Base-by-base conservation (phyloP, 2,888 invertebrate genomes). In the Strigamia transsilvanica region DNA sequence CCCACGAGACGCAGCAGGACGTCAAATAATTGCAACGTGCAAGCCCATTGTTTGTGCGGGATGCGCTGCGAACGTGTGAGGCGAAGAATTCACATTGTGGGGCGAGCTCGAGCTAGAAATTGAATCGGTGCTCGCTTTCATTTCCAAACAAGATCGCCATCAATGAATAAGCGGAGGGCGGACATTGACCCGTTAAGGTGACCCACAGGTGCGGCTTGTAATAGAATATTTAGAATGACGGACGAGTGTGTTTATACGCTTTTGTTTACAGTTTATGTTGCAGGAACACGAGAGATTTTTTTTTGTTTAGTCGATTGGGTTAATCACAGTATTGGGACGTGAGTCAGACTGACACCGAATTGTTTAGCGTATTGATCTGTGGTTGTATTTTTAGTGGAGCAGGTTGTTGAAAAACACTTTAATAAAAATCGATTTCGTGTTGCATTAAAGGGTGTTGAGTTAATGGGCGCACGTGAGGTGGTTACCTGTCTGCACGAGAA, bases 231-330 rank as follows among this genome's bases (percentile, higher is more conserved):
- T 66, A 23, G 21, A n/a, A n/a, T 66, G 13, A 23, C 3, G 10
- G 6, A 66, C 15, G 15, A 13, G 15, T 0, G 51, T 51, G 51
- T 51, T 51, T 18, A 51, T 51, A 51, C n/a, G 61, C 18, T 21
- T 66, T 66, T 21, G 61, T 66, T 66, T 66, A 23, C 61, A 23
- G 10, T 66, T 66, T 21, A 18, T 23, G 9, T 21, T 21, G 21
- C 21, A 18, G 1, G 21, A 66, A n/a, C 18, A 23, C n/a, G 61
- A 66, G 10, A 18, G 2, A 5, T 66, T 66, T 66, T 66, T 7
- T 2, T 66, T 66, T 66, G 21, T 66, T n/a, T 61, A 61, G 61
- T 61, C 61, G 61, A 61, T 66, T 66, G 61, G 21, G 61, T 66
- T 46, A 18, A 66, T 66, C 18, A 9, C 18, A n/a, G 61, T n/a